These are phyloP conservation scores for Steinernema carpocapsae DNA, from an alignment of 2,888 invertebrate genomes.

Conservation along the genomic window DNA sequence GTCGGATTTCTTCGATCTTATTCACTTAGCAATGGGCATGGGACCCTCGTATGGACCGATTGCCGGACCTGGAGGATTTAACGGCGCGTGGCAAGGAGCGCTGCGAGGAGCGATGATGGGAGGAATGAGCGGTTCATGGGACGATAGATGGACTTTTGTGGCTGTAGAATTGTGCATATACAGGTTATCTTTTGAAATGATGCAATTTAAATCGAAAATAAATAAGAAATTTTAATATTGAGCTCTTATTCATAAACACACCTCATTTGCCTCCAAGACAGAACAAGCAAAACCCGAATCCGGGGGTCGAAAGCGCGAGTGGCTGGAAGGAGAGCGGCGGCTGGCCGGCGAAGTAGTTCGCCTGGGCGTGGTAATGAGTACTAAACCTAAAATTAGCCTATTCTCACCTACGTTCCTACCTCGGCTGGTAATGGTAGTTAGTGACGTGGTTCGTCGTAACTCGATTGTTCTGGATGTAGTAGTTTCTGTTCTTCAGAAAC, in stretches of 20 bases:
- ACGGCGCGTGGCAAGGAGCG: constrained; percentile 1
- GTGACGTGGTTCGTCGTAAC: neutral
- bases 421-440: constrained; percentile 11
- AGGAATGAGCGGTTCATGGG: constrained; percentile 7
- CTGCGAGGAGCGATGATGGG: constrained; percentile 11
- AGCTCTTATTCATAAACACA: too few species aligned
- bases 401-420: too few species aligned
- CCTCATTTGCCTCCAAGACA: neutral
- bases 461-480: constrained; percentile 10
- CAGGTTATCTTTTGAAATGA: too few species aligned
- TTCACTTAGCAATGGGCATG: constrained; percentile 14
- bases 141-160: too few species aligned
- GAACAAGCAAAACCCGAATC: constrained; percentile 6
- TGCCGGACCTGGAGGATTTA: neutral
- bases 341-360: neutral
- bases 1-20: neutral
- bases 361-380: neutral
- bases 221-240: too few species aligned
- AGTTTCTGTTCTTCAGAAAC: neutral
- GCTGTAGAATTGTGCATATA: too few species aligned
- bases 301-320: neutral
- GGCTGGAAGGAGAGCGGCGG: neutral
- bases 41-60: constrained; percentile 5
- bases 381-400: too few species aligned
- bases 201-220: too few species aligned